Evolutionary conservation across 1,140 invertebrate species (phyloP).

Genomic region (Leptinotarsa texana): DNA sequence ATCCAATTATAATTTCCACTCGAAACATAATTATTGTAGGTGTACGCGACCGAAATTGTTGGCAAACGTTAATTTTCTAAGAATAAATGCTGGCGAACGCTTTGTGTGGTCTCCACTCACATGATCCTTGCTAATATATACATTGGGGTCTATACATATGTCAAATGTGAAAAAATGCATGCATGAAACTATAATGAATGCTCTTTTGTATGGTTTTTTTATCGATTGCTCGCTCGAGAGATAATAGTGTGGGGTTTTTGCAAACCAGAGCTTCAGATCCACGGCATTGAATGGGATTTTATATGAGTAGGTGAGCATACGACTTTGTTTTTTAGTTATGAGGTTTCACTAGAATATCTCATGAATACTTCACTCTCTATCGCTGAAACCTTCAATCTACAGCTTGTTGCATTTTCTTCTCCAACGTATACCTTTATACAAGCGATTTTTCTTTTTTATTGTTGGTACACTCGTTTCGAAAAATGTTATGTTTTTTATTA

Average conservation of each 20-base stretch:
- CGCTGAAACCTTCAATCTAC: too few species aligned
- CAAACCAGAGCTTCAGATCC: neutral
- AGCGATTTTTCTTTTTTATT: too few species aligned
- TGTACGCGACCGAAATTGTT: constrained; percentile 12
- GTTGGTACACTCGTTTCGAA: too few species aligned
- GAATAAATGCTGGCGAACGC: constrained; percentile 15
- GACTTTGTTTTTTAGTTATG: too few species aligned
- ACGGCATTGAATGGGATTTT: too few species aligned
- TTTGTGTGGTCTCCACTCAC: constrained; percentile 24
- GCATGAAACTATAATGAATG: constrained; percentile 26
- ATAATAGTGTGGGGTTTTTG: neutral
- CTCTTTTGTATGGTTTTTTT: constrained; percentile 27
- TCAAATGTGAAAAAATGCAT: constrained; percentile 24
- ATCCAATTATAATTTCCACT: neutral
- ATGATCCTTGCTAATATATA: constrained; percentile 25
- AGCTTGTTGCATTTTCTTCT: too few species aligned
- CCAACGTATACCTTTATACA: too few species aligned
- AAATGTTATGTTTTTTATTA: too few species aligned
- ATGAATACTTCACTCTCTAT: too few species aligned
- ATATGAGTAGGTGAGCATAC: too few species aligned
- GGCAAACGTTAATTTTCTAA: constrained; percentile 18
- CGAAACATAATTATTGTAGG: constrained; percentile 9
- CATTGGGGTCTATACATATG: constrained; percentile 26
- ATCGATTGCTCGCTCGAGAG: constrained; percentile 6
- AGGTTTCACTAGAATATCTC: too few species aligned